Evolutionary conservation across 2,888 invertebrate species (phyloP), one percentile per base, ranked within the genome.

Genomic region (Amiota minor): DNA sequence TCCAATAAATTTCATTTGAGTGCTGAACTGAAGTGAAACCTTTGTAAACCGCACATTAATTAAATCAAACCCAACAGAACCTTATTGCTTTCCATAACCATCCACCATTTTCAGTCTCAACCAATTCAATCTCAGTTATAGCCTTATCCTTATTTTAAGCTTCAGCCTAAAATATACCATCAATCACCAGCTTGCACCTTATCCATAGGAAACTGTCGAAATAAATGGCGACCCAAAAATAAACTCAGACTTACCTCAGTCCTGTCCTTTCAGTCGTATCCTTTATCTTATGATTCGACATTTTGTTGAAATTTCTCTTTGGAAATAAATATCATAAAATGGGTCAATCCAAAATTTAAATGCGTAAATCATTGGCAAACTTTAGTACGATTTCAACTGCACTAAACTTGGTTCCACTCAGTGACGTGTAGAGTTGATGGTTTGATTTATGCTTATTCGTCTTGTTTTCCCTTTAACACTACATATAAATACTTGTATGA

Each of bases 31-130:
- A 71, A 77, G 76, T 53, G 80, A 77, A 81, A 75, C 73, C 77
- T 76, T 76, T 75, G 76, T 73, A 72, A 72, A 74, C 79, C 81
- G 74, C 80, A 81, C 76, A 84, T 80, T 80, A 82, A 84, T 79
- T 84, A 77, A 77, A 77, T 74, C 65, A 53, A 67, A 67, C 69
- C 46, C 56, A 62, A 35, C 35, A 35, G 35, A 35, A 35, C 35
- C 2, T 3, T 35, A 35, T 35, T 35, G 35, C 35, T 6, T 50
- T 50, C n/a, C 12, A 50, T 50, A 50, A n/a, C 53, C 53, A 9
- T 50, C n/a, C n/a, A n/a, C 12, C 53, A 12, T 50, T 50, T 49
- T 12, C 53, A 12, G n/a, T 9, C n/a, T 50, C n/a, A 50, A 35
- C 35, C 35, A 35, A 3, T 35, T 35, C 35, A 35, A 65, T 55